Evolutionary conservation across 2,888 invertebrate genomes (phyloP), one percentile per base, ranked within the genome.

Genomic region (Vannuccia rotundouncinata): DNA sequence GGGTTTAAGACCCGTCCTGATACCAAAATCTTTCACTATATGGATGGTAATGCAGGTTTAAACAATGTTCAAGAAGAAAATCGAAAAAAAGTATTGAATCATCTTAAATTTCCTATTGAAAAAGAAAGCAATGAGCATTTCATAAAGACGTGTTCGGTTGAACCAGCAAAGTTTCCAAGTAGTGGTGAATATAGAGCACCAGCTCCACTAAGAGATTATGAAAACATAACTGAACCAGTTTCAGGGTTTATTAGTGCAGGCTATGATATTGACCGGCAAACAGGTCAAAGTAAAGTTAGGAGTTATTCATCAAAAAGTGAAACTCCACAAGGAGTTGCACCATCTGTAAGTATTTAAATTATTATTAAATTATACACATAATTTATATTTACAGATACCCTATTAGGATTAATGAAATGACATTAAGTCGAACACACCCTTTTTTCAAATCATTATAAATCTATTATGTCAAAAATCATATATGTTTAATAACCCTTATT

Each of bases 181-280:
- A 84, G 84, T 22, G 87, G 86, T 0, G 85, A 86, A 73, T 82
- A 83, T 60, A 75, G 85, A 31, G 83, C 86, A 0, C 82, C 82
- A 30, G 87, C 85, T 0, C 87, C 87, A 1, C 85, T 82, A 74
- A 82, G 87, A 27, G 83, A 83, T 76, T 86, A 84, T 83, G 87
- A 87, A 79, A 86, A 86, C 80, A 85, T 85, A 73, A 83, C 86
- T n/a, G 87, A 87, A 80, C 87, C 87, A 1, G 84, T 85, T 0
- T 86, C 86, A 13, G 87, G 87, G 0, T 87, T 87, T 82, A 85
- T 87, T 1, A 85, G 85, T 82, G 85, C 85, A 1, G 86, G 85
- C 1, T 86, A 85, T 5, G 86, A 87, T 83, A 84, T 85, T 22
- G 85, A 86, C 81, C 82, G 85, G 25, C 84, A 84, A 29, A 86